A percentile compares a stretch with the other conserved stretches of the same genome.
Evolutionary conservation across 2,113 vertebrate species (phyloP).

Genomic region (Cephalopterus ornatus): DNA sequence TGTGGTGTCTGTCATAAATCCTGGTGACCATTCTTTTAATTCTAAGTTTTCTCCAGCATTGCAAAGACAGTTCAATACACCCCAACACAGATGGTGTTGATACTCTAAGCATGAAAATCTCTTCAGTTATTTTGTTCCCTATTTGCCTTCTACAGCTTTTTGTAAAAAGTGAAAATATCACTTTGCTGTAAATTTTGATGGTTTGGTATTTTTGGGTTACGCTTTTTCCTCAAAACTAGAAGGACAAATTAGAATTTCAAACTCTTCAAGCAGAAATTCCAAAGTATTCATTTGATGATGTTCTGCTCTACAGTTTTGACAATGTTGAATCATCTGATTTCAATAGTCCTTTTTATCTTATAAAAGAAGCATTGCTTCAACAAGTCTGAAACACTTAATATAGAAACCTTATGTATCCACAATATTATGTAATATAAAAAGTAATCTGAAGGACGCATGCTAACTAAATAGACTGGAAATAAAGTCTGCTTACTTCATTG

Average conservation of each 20-base stretch:
- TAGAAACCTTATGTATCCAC: not conserved
- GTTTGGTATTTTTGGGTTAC: not conserved
- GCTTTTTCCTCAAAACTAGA: not conserved
- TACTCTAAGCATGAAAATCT: not conserved
- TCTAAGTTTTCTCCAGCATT: not conserved
- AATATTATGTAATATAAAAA: not conserved
- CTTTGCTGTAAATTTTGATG: not conserved
- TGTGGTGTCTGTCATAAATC: not conserved
- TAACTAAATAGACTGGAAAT: not conserved
- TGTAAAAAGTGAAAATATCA: fast-evolving
- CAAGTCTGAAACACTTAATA: not conserved
- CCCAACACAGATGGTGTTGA: not conserved
- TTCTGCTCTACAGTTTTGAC: not conserved
- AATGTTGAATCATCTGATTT: not conserved
- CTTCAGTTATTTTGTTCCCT: not conserved
- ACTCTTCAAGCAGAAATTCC: not conserved
- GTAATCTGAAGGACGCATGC: not conserved
- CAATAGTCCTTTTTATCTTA: not conserved
- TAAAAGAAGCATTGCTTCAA: not conserved
- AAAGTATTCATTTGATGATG: not conserved
- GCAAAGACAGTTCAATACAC: not conserved
- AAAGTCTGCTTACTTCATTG: not conserved
- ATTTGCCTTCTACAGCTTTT: not conserved
- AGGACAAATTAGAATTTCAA: not conserved
- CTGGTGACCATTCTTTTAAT: not conserved